These are phyloP conservation scores for Erythrolamprus reginae DNA, from an alignment of 2,113 vertebrate genomes.

Conservation along the genomic window DNA sequence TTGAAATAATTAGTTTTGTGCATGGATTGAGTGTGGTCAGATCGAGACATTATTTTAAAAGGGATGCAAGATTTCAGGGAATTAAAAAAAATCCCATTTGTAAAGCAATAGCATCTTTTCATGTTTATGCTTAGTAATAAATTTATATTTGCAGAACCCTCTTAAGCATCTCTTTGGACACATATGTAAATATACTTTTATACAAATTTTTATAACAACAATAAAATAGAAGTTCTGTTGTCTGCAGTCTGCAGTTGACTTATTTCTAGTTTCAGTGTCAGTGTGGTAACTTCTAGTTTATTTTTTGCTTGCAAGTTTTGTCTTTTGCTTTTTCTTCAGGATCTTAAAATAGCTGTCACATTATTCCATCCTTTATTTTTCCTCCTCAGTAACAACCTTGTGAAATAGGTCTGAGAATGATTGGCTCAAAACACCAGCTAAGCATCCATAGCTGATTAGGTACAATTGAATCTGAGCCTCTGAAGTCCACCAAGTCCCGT, in stretches of 20 bases:
- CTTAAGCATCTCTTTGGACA: background rate
- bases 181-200: background rate
- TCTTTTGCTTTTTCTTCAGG: background rate
- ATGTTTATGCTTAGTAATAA: background rate
- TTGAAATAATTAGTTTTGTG: background rate
- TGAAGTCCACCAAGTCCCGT: background rate
- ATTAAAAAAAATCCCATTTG: background rate
- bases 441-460: background rate
- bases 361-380: background rate
- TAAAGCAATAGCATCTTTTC: background rate
- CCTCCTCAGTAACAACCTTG: background rate
- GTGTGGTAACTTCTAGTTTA: background rate
- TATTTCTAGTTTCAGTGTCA: background rate
- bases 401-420: background rate
- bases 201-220: background rate
- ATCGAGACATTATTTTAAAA: background rate
- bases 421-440: background rate
- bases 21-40: background rate
- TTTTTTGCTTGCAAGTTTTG: background rate
- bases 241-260: background rate
- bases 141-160: background rate
- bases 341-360: background rate
- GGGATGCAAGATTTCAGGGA: background rate
- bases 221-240: background rate
- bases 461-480: background rate